Conservation (phyloP, 2,888 invertebrate genomes). For the Schrankia costaestrigalis region DNA sequence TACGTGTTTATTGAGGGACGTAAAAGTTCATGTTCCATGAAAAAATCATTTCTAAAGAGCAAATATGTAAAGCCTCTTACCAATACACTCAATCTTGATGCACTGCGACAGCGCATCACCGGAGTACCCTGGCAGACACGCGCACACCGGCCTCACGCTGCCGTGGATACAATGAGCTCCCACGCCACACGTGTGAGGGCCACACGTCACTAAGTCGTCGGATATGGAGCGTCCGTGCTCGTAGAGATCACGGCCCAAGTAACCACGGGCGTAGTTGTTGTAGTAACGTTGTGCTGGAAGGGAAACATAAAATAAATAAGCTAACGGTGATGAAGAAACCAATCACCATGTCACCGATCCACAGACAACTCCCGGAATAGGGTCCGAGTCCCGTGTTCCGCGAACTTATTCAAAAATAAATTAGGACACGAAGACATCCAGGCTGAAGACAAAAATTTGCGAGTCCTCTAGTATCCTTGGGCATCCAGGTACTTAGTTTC, state of each 20-base stretch:
- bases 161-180: conserved; percentile 84
- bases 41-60: background rate
- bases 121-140: conserved; percentile 88
- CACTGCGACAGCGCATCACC: conserved; percentile 90
- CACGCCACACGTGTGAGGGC: conserved; percentile 83
- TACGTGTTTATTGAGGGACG: too few species aligned
- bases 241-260: conserved; percentile 61
- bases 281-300: conserved; percentile 60
- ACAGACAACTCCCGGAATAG: too few species aligned
- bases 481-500: too few species aligned
- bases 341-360: too few species aligned
- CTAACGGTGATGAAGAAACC: too few species aligned
- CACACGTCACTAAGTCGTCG: conserved; percentile 73
- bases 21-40: too few species aligned
- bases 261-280: conserved; percentile 49
- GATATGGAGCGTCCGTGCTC: conserved; percentile 71
- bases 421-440: too few species aligned
- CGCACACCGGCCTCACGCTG: conserved; percentile 89
- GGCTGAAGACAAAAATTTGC: too few species aligned
- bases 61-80: conserved; percentile 60
- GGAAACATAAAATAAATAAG: background rate
- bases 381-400: too few species aligned
- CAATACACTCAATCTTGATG: conserved; percentile 86
- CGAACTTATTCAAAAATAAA: too few species aligned
- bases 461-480: too few species aligned